A percentile compares a stretch with the other conserved stretches of the same genome.
Conservation (phyloP, 1,140 invertebrate species). For the Pseudomyrmex dendroicus region DNA sequence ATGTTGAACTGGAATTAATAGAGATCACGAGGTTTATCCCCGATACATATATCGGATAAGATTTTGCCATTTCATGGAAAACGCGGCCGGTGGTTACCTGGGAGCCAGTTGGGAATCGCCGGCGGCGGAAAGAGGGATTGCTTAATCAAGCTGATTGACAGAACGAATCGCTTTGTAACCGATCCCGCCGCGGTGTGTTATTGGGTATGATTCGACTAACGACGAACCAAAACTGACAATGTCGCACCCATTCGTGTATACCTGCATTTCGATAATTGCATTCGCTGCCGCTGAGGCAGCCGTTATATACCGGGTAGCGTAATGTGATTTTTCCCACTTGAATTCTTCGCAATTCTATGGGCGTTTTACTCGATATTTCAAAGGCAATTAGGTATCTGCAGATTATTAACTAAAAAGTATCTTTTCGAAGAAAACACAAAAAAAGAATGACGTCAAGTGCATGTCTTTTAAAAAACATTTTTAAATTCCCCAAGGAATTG, state of each 20-base stretch:
- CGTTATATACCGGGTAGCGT: not conserved
- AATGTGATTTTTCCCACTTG: not conserved
- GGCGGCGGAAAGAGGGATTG: slow-evolving; percentile 41
- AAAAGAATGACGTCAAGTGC: too few species aligned
- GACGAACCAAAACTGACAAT: slow-evolving; percentile 41
- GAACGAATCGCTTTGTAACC: slow-evolving; percentile 51
- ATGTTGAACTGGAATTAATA: slow-evolving; percentile 24
- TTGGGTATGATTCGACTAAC: slow-evolving; percentile 47
- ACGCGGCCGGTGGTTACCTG: not conserved
- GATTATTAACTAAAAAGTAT: too few species aligned
- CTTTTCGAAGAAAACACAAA: too few species aligned
- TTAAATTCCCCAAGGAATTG: too few species aligned
- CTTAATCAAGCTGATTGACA: slow-evolving; percentile 55
- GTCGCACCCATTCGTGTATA: slow-evolving; percentile 21
- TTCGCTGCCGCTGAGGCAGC: not conserved
- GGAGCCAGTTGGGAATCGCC: slow-evolving; percentile 41
- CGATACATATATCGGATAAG: slow-evolving; percentile 13
- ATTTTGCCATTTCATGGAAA: slow-evolving; percentile 30
- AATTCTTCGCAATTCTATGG: too few species aligned
- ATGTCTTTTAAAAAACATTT: too few species aligned
- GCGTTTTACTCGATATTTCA: too few species aligned
- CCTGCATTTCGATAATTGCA: slow-evolving; percentile 57
- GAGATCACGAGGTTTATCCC: slow-evolving; percentile 31
- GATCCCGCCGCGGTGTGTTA: slow-evolving; percentile 3
- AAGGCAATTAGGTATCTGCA: too few species aligned